Conservation (phyloP, 2,797 vertebrate species). For the Merluccius polli region DNA sequence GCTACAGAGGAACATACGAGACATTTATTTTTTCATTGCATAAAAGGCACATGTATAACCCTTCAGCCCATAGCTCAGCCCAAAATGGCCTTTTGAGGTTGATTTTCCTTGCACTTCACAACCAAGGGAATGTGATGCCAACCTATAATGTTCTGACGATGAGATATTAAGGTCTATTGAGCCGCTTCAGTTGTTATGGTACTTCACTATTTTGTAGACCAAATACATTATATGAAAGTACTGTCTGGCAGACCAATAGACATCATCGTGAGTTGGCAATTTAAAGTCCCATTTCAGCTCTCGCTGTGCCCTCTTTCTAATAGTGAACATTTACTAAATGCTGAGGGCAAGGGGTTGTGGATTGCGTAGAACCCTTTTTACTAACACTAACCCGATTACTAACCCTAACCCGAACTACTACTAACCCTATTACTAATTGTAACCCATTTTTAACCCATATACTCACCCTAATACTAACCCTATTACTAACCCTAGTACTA, state of each 20-base stretch:
- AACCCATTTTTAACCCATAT: too few relatives aligned
- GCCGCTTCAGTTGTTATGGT: not conserved
- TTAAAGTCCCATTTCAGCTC: not conserved
- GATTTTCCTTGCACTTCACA: not conserved
- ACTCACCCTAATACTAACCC: not conserved
- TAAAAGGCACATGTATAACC: not conserved
- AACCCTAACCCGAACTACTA: not conserved
- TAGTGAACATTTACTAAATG: not conserved
- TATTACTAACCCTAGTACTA: not conserved
- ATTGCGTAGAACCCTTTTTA: not conserved
- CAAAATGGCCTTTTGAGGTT: not conserved
- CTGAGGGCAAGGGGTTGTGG: not conserved
- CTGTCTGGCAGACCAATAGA: not conserved
- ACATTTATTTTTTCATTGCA: not conserved
- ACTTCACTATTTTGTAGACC: not conserved
- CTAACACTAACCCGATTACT: not conserved
- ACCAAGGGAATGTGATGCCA: not conserved
- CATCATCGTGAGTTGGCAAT: not conserved
- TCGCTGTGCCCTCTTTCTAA: too few relatives aligned
- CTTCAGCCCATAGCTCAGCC: not conserved
- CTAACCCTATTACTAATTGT: not conserved
- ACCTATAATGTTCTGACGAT: not conserved
- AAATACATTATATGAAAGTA: not conserved
- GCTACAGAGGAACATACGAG: not conserved
- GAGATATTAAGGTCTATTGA: conserved; percentile 1